Percentiles rank a stretch among this genome's conserved stretches.
phyloP scores from a whole-genome alignment of 2,888 invertebrate species.

The Mimachlamys varia region DNA sequence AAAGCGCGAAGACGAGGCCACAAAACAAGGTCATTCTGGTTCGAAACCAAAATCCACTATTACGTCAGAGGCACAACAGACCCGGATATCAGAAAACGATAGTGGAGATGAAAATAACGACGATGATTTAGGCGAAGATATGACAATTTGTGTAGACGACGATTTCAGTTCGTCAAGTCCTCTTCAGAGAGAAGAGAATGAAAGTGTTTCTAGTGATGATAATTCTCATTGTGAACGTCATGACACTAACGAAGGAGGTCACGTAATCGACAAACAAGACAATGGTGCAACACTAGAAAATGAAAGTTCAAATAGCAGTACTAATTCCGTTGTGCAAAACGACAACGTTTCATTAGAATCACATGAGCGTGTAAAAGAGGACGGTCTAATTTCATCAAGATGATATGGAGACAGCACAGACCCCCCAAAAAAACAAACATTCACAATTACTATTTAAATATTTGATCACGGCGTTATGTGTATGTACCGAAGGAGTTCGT shows the following conservation, averaged over 20 bases:
- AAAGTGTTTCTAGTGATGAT: constrained; percentile 9
- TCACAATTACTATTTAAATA: constrained; percentile 23
- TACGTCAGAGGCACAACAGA: background rate
- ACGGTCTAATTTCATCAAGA: background rate
- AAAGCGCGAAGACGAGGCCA: constrained; percentile 87
- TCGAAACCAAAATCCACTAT: constrained; percentile 39
- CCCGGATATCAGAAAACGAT: background rate
- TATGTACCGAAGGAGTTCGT: background rate
- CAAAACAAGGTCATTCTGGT: constrained; percentile 47
- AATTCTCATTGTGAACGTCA: background rate
- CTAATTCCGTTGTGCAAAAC: background rate
- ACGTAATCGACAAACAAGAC: background rate
- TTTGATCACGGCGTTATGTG: background rate
- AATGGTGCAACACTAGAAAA: constrained; percentile 7
- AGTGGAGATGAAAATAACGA: constrained; percentile 36
- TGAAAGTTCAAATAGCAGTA: background rate
- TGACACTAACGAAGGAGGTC: background rate
- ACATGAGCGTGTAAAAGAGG: background rate
- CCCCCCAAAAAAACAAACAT: background rate
- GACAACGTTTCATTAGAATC: constrained; percentile 22
- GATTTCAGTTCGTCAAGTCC: constrained; percentile 29
- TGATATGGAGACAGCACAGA: background rate
- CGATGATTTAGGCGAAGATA: constrained; percentile 29
- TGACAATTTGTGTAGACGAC: constrained; percentile 45
- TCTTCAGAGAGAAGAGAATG: constrained; percentile 19